Base-by-base conservation (phyloP, 1,140 invertebrate genomes). In the Lasioglossum baleicum region DNA sequence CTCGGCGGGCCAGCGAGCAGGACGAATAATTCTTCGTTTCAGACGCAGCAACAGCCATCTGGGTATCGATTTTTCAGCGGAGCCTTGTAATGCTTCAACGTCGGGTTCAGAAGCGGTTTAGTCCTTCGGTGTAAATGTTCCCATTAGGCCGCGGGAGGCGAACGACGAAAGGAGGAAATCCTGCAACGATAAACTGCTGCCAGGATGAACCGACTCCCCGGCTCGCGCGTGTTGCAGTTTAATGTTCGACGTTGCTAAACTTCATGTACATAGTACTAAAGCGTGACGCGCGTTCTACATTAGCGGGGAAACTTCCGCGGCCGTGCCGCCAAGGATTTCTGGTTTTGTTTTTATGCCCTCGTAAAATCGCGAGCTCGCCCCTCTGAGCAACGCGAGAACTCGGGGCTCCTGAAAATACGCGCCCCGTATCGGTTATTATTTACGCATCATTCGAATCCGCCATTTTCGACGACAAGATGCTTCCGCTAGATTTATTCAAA, bases 31-130 rank as follows among this genome's bases (percentile, higher is more conserved):
- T 73, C 40, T 48, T 73, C 58, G 40, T n/a, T 63, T 17, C 8
- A 48, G 61, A 40, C 26, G 63, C 44, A 53, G 44, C 71, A 64
- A 74, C 63, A 56, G 40, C 44, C 63, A 2, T 8, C 17, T n/a
- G 42, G 40, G 17, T 83, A 80, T 80, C 64, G 83, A 83, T 83
- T 74, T 77, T 67, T 35, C 71, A 53, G n/a, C 53, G 77, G 70
- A 56, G 64, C 74, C 76, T 70, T 70, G 77, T 80, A 64, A 80
- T 83, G 71, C 60, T 22, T 44, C 71, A 79, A 73, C 58, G 61
- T 15, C 61, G 53, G 35, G 15, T n/a, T 71, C 20, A 56, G 60
- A 58, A 17, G 64, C 66, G 66, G 71, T 83, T 83, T 78, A 72
- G 58, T 60, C 70, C 66, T 83, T 74, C 67, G 48, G 35, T 79